Evolutionary conservation across 2,113 vertebrate genomes (phyloP).

Genomic region (Hyaena hyaena): DNA sequence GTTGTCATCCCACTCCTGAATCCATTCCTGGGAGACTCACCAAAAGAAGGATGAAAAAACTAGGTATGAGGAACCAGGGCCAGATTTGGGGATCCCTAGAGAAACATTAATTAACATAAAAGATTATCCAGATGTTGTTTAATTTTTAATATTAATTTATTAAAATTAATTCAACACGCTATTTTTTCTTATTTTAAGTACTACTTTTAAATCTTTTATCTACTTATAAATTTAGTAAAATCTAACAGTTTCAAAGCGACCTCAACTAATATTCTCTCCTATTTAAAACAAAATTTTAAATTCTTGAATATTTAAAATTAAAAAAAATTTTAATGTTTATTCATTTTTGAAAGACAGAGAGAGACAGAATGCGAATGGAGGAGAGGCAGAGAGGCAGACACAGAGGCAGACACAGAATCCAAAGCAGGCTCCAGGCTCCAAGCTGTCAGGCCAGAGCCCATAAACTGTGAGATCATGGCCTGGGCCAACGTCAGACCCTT

Average conservation of each 20-base stretch:
- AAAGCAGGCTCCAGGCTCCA: too few relatives aligned
- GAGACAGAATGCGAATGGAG: too few relatives aligned
- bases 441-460: too few relatives aligned
- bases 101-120: not conserved
- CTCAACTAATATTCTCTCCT: not conserved
- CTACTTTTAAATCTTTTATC: not conserved
- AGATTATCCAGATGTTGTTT: not conserved
- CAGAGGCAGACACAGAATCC: too few relatives aligned
- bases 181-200: not conserved
- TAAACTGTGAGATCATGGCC: too few relatives aligned
- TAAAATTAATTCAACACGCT: not conserved
- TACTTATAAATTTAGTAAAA: constrained; percentile 33
- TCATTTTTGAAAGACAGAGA: too few relatives aligned
- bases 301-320: constrained; percentile 8
- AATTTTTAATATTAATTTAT: not conserved
- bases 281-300: not conserved
- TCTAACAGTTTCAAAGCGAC: not conserved
- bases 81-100: not conserved
- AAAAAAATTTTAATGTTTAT: too few relatives aligned
- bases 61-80: not conserved
- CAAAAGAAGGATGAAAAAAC: not conserved
- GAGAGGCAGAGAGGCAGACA: too few relatives aligned
- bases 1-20: not conserved
- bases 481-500: too few relatives aligned
- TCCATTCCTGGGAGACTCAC: not conserved